Conservation (phyloP, 1,140 invertebrate species). For the Caenorhabditis latens region DNA sequence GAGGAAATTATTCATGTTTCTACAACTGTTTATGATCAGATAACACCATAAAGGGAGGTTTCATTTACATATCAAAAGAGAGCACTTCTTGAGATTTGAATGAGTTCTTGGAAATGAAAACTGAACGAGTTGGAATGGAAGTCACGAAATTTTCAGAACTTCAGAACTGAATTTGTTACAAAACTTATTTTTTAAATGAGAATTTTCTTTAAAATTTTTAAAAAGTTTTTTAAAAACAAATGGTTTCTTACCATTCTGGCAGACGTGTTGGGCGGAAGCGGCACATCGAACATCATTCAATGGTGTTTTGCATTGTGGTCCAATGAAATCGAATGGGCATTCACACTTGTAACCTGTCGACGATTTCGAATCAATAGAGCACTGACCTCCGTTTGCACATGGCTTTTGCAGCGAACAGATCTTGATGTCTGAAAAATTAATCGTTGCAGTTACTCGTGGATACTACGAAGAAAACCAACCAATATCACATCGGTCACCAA, state of each 20-base stretch:
- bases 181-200: neutral
- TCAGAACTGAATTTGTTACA: neutral
- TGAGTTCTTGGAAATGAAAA: neutral
- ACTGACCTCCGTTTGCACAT: neutral
- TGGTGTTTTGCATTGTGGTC: conserved; percentile 15
- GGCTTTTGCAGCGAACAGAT: conserved; percentile 7
- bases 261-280: neutral
- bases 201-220: too few species aligned
- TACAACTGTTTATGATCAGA: conserved; percentile 40
- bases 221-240: too few species aligned
- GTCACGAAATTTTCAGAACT: neutral
- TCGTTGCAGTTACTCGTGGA: too few species aligned
- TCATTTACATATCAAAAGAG: conserved; percentile 3
- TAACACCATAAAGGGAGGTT: neutral
- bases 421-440: conserved; percentile 1
- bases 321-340: conserved; percentile 14
- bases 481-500: conserved; percentile 41
- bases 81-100: neutral
- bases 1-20: conserved; percentile 1
- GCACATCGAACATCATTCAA: neutral
- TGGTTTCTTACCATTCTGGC: neutral
- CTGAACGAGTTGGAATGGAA: too few species aligned
- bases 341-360: conserved; percentile 7
- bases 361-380: neutral
- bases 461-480: neutral